A percentile compares a stretch with the other conserved stretches of the same genome.
phyloP scores from a whole-genome alignment of 2,888 invertebrate species.

The Amiota mariae region DNA sequence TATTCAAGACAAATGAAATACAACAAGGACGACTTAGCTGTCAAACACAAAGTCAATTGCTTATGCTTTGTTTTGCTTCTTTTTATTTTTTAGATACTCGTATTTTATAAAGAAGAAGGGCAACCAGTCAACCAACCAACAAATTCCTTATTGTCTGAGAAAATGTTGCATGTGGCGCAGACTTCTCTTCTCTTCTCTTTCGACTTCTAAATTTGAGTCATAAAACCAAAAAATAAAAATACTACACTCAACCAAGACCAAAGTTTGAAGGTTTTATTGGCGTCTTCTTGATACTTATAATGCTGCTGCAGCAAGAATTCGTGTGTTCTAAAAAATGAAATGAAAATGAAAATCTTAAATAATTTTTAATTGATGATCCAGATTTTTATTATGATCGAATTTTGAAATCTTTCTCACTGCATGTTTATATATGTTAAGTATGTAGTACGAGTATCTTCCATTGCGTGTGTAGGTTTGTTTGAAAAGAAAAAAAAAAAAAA shows the following conservation, averaged over 20 bases:
- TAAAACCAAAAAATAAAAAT: neutral
- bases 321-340: conserved; percentile 14
- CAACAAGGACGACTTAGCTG: neutral
- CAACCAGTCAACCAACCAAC: too few relatives aligned
- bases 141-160: neutral
- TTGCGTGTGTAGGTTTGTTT: neutral
- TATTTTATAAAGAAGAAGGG: neutral
- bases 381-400: conserved; percentile 30
- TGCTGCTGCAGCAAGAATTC: neutral
- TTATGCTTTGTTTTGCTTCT: conserved; percentile 12
- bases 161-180: conserved; percentile 21
- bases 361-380: conserved; percentile 34
- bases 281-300: neutral
- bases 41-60: conserved; percentile 13
- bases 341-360: conserved; percentile 14
- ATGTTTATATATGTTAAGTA: neutral
- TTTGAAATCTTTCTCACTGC: neutral
- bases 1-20: conserved; percentile 14
- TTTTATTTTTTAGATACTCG: neutral
- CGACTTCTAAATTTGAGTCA: conserved; percentile 4
- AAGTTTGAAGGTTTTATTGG: conserved; percentile 13
- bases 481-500: conserved; percentile 1
- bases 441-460: neutral
- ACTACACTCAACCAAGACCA: neutral
- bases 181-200: too few relatives aligned